phyloP scores from a whole-genome alignment of 2,888 invertebrate genomes.

The Volucella bombylans region DNA sequence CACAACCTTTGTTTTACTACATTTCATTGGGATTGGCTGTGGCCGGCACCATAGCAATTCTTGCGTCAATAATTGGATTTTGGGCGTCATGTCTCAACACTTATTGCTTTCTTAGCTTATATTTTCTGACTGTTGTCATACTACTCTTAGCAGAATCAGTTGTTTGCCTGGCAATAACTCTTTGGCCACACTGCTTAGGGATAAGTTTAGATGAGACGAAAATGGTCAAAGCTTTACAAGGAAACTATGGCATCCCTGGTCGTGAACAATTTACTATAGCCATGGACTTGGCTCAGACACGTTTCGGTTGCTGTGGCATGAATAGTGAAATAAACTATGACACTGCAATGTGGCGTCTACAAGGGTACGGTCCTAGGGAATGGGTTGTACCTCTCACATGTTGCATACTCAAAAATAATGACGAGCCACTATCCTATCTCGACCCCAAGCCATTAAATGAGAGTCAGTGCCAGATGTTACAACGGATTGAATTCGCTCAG shows the following conservation, averaged over 20 bases:
- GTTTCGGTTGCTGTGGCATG: slow-evolving; percentile 90
- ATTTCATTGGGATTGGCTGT: slow-evolving; percentile 87
- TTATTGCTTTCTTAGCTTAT: slow-evolving; percentile 88
- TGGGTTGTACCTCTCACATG: slow-evolving; percentile 88
- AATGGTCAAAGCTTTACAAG: slow-evolving; percentile 88
- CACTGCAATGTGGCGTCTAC: slow-evolving; percentile 90
- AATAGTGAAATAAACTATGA: slow-evolving; percentile 90
- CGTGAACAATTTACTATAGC: slow-evolving; percentile 89
- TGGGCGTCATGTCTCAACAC: slow-evolving; percentile 91
- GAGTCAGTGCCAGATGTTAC: slow-evolving; percentile 86
- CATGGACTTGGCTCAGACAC: slow-evolving; percentile 89
- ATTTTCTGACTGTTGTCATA: slow-evolving; percentile 87
- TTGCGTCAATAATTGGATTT: slow-evolving; percentile 89
- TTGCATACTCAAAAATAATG: slow-evolving; percentile 85
- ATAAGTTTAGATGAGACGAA: slow-evolving; percentile 87
- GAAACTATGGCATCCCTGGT: slow-evolving; percentile 90
- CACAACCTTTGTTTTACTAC: slow-evolving; percentile 90
- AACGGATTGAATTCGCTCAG: slow-evolving; percentile 78
- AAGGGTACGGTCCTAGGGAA: slow-evolving; percentile 88
- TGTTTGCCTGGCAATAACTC: slow-evolving; percentile 87
- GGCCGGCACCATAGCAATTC: slow-evolving; percentile 87
- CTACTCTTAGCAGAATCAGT: slow-evolving; percentile 88
- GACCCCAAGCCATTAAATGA: slow-evolving; percentile 90
- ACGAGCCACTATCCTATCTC: slow-evolving; percentile 85
- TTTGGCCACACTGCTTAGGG: slow-evolving; percentile 91